Conservation (phyloP, 2,797 vertebrate species). For the Vireo griseus region DNA sequence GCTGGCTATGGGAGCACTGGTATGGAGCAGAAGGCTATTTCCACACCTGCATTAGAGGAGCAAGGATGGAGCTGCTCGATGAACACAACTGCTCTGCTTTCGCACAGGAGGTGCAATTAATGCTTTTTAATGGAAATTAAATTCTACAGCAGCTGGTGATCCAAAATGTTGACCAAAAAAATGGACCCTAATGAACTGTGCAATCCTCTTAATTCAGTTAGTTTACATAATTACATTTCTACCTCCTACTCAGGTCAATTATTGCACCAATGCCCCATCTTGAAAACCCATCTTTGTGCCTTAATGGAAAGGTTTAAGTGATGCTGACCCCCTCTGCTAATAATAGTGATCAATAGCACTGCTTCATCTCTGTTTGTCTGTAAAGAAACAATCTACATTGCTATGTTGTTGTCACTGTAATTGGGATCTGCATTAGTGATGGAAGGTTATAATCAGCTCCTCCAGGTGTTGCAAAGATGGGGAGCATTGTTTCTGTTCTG, state of each 20-base stretch:
- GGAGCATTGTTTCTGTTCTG: not conserved
- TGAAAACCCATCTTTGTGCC: slow-evolving; percentile 4
- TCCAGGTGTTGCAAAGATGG: not conserved
- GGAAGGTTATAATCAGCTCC: not conserved
- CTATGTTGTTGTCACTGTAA: not conserved
- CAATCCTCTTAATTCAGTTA: slow-evolving; percentile 63
- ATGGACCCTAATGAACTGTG: slow-evolving; percentile 59
- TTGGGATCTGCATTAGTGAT: not conserved
- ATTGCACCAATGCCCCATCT: slow-evolving; percentile 32
- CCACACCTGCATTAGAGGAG: not conserved
- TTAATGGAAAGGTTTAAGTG: slow-evolving; percentile 54
- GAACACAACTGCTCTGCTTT: not conserved
- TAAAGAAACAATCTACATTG: not conserved
- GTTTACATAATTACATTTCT: slow-evolving; percentile 70
- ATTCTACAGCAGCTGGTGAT: slow-evolving; percentile 53
- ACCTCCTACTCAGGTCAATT: slow-evolving; percentile 62
- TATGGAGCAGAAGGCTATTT: not conserved
- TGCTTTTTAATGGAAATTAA: slow-evolving; percentile 53
- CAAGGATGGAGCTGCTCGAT: not conserved
- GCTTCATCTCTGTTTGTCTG: not conserved
- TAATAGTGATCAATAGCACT: slow-evolving; percentile 33
- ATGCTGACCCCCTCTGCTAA: slow-evolving; percentile 10
- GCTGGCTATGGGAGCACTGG: not conserved
- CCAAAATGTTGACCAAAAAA: slow-evolving; percentile 63
- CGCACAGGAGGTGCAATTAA: slow-evolving; percentile 18